phyloP scores from a whole-genome alignment of 2,797 vertebrate genomes.

The Manis pentadactyla region DNA sequence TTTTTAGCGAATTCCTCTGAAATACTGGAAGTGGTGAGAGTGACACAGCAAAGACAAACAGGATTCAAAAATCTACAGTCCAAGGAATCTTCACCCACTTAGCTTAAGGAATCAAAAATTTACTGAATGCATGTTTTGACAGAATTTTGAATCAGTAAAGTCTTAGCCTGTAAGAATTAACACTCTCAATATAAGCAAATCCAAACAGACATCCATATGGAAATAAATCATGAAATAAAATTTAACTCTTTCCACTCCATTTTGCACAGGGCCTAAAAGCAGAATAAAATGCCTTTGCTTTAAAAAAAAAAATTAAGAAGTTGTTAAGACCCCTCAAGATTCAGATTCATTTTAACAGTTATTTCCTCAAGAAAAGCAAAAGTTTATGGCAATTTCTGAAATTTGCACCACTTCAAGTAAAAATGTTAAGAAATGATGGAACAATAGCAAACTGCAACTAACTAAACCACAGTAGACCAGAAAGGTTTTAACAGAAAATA shows the following conservation, averaged over 20 bases:
- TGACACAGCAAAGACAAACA: slow-evolving; percentile 29
- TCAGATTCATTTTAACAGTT: background rate
- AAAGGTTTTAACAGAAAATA: slow-evolving; percentile 52
- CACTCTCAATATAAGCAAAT: slow-evolving; percentile 52
- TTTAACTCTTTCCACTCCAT: slow-evolving; percentile 4
- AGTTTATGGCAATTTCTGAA: slow-evolving; percentile 51
- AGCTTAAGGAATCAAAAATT: slow-evolving; percentile 73
- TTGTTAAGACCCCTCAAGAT: background rate
- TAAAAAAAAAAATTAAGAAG: slow-evolving; percentile 10
- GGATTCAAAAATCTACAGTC: slow-evolving; percentile 25
- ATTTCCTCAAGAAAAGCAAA: slow-evolving; percentile 41
- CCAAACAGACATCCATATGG: slow-evolving; percentile 7
- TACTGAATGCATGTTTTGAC: slow-evolving; percentile 74
- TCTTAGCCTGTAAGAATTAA: slow-evolving; percentile 47
- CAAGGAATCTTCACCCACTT: slow-evolving; percentile 37
- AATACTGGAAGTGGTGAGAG: background rate
- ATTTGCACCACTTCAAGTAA: slow-evolving; percentile 50
- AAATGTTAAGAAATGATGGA: slow-evolving; percentile 54
- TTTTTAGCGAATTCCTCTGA: slow-evolving; percentile 26
- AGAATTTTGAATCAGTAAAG: slow-evolving; percentile 57
- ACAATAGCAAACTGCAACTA: slow-evolving; percentile 47
- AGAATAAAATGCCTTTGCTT: slow-evolving; percentile 25
- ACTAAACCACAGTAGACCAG: slow-evolving; percentile 11
- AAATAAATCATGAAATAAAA: slow-evolving; percentile 63
- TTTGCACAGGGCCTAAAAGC: slow-evolving; percentile 20